Conservation (phyloP, 2,113 vertebrate genomes). For the Petaurus breviceps region DNA sequence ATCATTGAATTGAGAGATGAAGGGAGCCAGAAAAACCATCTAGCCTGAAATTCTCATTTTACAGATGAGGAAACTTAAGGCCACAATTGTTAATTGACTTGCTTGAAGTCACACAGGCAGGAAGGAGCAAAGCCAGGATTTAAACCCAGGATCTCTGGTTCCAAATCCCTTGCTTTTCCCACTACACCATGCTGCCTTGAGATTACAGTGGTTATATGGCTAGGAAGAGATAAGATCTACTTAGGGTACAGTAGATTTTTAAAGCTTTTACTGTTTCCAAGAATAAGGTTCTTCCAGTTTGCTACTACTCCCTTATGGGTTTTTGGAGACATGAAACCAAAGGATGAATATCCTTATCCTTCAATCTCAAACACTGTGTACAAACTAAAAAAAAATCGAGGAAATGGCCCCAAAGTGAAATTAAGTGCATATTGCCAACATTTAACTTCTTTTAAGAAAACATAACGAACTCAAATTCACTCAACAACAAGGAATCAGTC, state of each 20-base stretch:
- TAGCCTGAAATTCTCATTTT: background rate
- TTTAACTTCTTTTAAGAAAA: background rate
- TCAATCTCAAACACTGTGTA: background rate
- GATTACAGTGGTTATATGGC: background rate
- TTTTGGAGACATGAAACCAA: background rate
- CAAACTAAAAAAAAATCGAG: background rate
- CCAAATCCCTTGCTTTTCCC: background rate
- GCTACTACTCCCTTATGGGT: background rate
- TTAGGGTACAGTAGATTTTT: background rate
- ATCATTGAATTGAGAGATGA: background rate
- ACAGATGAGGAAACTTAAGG: background rate
- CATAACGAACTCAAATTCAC: background rate
- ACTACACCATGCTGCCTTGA: background rate
- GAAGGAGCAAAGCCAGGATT: background rate
- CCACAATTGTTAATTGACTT: background rate
- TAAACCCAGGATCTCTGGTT: background rate
- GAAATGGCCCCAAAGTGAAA: background rate
- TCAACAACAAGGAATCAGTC: background rate
- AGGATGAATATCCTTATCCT: background rate
- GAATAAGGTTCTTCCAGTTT: slow-evolving; percentile 6
- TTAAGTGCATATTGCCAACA: background rate
- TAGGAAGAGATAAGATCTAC: background rate
- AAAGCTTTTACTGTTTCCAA: background rate
- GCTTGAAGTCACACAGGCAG: background rate
- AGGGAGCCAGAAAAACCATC: background rate